Base-by-base conservation (phyloP, 2,888 invertebrate species). In the Acleris laterana region DNA sequence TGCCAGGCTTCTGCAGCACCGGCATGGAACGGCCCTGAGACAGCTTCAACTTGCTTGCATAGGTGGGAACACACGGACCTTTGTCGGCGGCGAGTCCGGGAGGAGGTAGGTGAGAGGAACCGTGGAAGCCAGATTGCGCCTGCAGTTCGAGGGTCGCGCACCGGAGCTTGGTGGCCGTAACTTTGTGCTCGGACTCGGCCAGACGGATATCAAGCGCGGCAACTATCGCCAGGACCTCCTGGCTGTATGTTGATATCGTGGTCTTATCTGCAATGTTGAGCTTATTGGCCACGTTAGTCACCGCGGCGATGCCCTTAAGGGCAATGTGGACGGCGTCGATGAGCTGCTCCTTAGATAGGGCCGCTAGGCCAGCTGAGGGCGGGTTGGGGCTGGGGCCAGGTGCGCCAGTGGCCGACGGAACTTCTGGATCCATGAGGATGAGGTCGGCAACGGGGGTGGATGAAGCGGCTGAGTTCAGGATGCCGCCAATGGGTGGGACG, bases 161-260 rank as follows among this genome's bases (percentile, higher is more conserved):
- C 2, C n/a, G 13, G 0, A 44, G 13, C 3, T 44, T 13, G 0
- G 3, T 1, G 0, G 13, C 0, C 0, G 13, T n/a, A 1, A 48
- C 42, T 1, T n/a, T 38, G 0, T 52, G 5, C 0, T 68, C 56
- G 0, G 22, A 16, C 0, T 50, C 25, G 1, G 62, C 48, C 13
- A 66, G 52, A 9, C 9, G 16, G 0, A 56, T 53, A 9, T 59
- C 63, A 0, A 69, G 57, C 0, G 62, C 64, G 1, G 61, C 64
- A 0, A 62, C 56, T 0, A 46, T 38, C 0, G 58, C 60, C 0
- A 70, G 25, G 9, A 28, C 17, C 1, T 28, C 25, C 17, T 5
- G 6, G 7, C 28, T 6, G 1, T n/a, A 2, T 1, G 17, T 9
- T 1, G 52, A 1, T 0, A 28, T 28, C 4, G 16, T 13, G 5